Conservation (phyloP, 1,140 invertebrate species). For the Gonioctena quinquepunctata region DNA sequence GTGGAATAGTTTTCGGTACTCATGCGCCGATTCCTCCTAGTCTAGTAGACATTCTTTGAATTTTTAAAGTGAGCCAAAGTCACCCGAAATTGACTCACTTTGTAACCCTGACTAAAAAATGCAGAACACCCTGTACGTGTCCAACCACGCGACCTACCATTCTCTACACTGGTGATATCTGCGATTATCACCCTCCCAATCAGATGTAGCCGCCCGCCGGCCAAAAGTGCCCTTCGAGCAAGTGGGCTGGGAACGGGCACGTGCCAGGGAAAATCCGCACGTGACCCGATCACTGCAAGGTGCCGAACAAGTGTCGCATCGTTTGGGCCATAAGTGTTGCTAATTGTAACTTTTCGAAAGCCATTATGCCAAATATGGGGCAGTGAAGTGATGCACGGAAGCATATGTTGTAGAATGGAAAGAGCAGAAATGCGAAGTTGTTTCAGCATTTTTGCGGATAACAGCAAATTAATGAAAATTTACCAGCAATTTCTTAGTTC, state of each 20-base stretch:
- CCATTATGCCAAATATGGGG: not conserved
- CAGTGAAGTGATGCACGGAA: not conserved
- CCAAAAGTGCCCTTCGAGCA: not conserved
- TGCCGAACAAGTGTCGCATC: constrained; percentile 24
- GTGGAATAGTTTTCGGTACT: no score
- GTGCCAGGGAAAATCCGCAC: constrained; percentile 38
- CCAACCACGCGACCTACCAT: not conserved
- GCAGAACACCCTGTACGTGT: not conserved
- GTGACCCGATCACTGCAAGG: constrained; percentile 17
- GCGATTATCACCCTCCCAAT: not conserved
- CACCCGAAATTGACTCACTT: no score
- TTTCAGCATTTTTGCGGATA: no score
- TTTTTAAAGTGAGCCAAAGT: no score
- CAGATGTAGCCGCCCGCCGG: not conserved
- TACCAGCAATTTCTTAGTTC: no score
- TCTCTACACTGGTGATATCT: not conserved
- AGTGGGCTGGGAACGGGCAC: constrained; percentile 35
- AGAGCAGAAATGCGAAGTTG: no score
- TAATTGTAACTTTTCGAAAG: constrained; percentile 1
- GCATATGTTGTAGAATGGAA: not conserved
- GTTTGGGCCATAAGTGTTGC: not conserved
- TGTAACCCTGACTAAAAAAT: no score
- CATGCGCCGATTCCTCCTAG: no score
- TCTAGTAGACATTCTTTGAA: no score
- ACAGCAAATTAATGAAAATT: no score